These are phyloP conservation scores for Drosophila mayaguana DNA, from an alignment of 2,888 invertebrate species.

Conservation along the genomic window DNA sequence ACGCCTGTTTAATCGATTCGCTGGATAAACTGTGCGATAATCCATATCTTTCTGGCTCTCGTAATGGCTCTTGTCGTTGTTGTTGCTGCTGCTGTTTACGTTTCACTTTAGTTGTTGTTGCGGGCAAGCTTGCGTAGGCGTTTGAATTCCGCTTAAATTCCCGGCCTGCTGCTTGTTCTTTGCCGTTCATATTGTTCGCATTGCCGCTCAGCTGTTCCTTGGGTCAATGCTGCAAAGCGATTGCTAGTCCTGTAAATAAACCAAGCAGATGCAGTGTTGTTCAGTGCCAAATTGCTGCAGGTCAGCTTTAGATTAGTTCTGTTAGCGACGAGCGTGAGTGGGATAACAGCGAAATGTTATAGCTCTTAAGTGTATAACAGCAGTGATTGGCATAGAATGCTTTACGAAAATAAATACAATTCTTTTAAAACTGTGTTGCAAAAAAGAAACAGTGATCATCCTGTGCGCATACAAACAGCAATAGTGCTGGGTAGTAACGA, in stretches of 20 bases:
- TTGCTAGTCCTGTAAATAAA: slow-evolving; percentile 32
- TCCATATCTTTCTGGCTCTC: slow-evolving; percentile 69
- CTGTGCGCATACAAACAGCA: neutral
- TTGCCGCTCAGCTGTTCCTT: slow-evolving; percentile 44
- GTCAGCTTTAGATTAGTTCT: slow-evolving; percentile 18
- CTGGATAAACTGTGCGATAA: slow-evolving; percentile 82
- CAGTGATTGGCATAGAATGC: neutral
- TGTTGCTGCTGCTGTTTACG: slow-evolving; percentile 27
- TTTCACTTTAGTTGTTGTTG: slow-evolving; percentile 41
- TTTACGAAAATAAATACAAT: neutral
- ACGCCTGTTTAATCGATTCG: slow-evolving; percentile 82
- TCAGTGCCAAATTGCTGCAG: slow-evolving; percentile 24
- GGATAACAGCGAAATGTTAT: slow-evolving; percentile 9
- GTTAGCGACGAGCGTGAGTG: slow-evolving; percentile 19
- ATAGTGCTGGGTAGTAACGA: slow-evolving; percentile 2
- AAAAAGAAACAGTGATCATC: neutral
- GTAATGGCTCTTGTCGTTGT: slow-evolving; percentile 21
- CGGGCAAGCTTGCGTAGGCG: slow-evolving; percentile 71
- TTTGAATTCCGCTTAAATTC: slow-evolving; percentile 74
- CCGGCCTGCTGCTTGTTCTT: slow-evolving; percentile 64
- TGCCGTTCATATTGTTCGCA: slow-evolving; percentile 62
- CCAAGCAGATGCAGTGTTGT: slow-evolving; percentile 30
- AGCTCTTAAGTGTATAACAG: neutral
- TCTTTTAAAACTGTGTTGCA: neutral
- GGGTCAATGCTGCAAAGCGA: slow-evolving; percentile 43